A percentile compares a stretch with the other conserved stretches of the same genome.
Evolutionary conservation across 2,113 vertebrate species (phyloP).

Genomic region (Polyodon spathula): DNA sequence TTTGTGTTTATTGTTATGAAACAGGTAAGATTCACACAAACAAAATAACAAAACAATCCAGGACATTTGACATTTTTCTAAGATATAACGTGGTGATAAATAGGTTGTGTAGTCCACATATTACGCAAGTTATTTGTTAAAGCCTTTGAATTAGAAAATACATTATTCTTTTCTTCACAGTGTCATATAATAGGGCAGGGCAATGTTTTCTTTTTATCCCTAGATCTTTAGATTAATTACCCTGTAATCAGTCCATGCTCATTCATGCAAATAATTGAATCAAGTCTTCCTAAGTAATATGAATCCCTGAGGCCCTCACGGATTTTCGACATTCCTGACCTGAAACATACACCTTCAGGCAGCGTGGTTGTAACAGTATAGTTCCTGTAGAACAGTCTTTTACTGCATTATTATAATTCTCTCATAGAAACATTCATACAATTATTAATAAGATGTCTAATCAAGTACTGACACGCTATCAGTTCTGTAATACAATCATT

Average conservation of each 20-base stretch:
- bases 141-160: background rate
- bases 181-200: no score
- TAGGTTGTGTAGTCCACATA: no score
- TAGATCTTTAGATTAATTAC: background rate
- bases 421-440: no score
- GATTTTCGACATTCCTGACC: background rate
- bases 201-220: background rate
- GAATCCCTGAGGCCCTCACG: background rate
- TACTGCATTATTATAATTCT: background rate
- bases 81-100: no score
- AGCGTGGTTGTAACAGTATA: background rate
- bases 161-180: background rate
- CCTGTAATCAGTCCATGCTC: background rate
- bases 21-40: no score
- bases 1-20: no score
- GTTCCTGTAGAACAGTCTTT: background rate
- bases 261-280: constrained; percentile 1
- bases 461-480: no score
- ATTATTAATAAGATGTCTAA: no score
- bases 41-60: no score
- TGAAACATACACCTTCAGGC: background rate
- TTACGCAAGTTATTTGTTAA: no score
- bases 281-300: background rate
- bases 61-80: no score
- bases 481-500: no score